Evolutionary conservation across 2,888 invertebrate genomes (phyloP).

Genomic region (Carpatolechia fugitivella): DNA sequence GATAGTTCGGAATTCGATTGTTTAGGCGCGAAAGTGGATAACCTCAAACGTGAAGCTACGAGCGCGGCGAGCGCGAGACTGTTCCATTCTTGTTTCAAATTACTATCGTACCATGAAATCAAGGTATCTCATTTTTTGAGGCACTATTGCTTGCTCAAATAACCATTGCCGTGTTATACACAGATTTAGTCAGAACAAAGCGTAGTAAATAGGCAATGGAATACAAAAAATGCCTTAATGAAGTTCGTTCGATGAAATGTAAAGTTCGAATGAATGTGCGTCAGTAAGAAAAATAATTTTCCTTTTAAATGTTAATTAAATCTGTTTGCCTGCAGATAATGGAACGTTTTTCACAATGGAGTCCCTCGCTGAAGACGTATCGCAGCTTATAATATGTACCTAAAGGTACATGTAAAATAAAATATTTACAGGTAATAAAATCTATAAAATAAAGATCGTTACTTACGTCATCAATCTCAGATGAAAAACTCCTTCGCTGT

Average conservation of each 20-base stretch:
- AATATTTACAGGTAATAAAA: too few relatives aligned
- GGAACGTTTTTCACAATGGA: too few relatives aligned
- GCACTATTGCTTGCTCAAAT: neutral
- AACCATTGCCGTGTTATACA: neutral
- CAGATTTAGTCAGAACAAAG: neutral
- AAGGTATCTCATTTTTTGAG: conserved; percentile 4
- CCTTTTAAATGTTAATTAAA: neutral
- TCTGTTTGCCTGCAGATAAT: neutral
- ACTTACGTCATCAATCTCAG: too few relatives aligned
- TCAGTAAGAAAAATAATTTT: conserved; percentile 1
- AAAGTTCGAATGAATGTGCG: neutral
- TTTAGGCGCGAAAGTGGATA: conserved; percentile 54
- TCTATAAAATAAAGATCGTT: too few relatives aligned
- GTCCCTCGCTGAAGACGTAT: too few relatives aligned
- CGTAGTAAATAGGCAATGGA: neutral
- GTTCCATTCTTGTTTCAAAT: conserved; percentile 34
- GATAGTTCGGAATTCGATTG: conserved; percentile 33
- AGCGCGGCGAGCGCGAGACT: conserved; percentile 58
- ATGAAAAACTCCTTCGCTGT: too few relatives aligned
- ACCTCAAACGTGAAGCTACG: conserved; percentile 36
- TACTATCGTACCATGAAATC: conserved; percentile 4
- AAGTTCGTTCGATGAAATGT: neutral
- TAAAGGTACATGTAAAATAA: too few relatives aligned
- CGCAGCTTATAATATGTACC: too few relatives aligned
- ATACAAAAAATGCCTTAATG: neutral